Evolutionary conservation across 2,888 invertebrate species (phyloP).

Genomic region (Torymus aiolomorphi): DNA sequence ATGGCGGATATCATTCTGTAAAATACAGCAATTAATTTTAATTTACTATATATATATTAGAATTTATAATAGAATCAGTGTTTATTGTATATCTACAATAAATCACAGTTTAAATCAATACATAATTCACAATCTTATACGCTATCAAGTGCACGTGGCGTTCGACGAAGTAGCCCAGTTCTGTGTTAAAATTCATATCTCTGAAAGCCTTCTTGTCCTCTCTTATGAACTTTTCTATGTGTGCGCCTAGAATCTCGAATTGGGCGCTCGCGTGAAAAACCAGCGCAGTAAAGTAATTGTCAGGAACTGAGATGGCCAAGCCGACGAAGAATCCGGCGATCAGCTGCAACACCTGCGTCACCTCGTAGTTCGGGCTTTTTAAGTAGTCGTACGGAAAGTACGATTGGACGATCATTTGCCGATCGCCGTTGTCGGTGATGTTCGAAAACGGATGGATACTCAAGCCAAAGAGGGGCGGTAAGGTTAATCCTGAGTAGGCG

Average conservation of each 20-base stretch:
- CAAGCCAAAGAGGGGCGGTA: background rate
- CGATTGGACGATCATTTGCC: conserved; percentile 7
- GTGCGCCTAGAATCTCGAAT: conserved; percentile 11
- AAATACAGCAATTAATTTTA: background rate
- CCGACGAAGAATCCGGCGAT: conserved; percentile 2
- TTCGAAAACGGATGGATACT: conserved; percentile 16
- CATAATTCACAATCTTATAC: conserved; percentile 5
- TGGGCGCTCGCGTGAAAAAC: conserved; percentile 40
- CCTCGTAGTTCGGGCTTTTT: conserved; percentile 4
- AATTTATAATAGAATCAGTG: no score
- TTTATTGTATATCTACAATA: no score
- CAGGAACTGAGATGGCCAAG: conserved; percentile 7
- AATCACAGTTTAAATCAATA: no score
- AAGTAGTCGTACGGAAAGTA: conserved; percentile 36
- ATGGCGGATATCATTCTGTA: background rate
- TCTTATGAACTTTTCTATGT: background rate
- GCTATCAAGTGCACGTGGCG: conserved; percentile 26
- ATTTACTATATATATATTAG: no score
- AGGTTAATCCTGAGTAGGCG: background rate
- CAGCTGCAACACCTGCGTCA: conserved; percentile 12
- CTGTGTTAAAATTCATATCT: background rate
- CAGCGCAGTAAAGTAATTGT: conserved; percentile 35
- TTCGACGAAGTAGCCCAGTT: background rate
- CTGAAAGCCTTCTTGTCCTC: background rate
- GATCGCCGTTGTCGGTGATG: conserved; percentile 26